A percentile compares a stretch with the other conserved stretches of the same genome.
Conservation (phyloP, 2,888 invertebrate species). For the Plebejus anna region DNA sequence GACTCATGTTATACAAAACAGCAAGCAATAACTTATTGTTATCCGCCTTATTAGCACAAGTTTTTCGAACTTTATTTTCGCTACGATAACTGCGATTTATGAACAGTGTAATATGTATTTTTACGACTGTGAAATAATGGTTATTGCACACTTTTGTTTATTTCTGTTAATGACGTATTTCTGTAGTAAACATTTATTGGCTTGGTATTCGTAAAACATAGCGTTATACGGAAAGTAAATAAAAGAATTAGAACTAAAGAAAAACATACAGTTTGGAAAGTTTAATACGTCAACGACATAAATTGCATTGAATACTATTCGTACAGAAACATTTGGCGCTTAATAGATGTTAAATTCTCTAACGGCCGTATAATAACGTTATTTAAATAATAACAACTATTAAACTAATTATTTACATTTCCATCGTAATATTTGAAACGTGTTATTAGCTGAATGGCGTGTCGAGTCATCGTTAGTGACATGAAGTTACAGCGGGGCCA, state of each 20-base stretch:
- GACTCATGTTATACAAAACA: background rate
- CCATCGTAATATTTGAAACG: conserved; percentile 13
- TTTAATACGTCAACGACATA: background rate
- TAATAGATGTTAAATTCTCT: background rate
- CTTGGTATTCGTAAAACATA: background rate
- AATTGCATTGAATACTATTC: background rate
- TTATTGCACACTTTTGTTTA: conserved; percentile 2
- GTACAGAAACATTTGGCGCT: background rate
- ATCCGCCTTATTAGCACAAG: background rate
- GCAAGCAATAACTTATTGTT: background rate
- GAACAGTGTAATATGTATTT: background rate
- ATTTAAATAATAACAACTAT: conserved; percentile 7
- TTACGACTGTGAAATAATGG: conserved; percentile 9
- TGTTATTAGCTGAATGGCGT: conserved; percentile 22
- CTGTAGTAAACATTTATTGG: background rate
- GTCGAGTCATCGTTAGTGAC: conserved; percentile 20
- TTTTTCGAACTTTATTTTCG: conserved; percentile 3
- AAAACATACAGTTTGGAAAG: background rate
- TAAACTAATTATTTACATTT: conserved; percentile 14
- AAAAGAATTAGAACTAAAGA: background rate
- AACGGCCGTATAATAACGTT: background rate
- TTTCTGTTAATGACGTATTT: background rate
- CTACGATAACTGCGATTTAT: conserved; percentile 1
- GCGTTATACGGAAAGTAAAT: background rate
- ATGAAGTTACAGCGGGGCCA: background rate